phyloP scores from a whole-genome alignment of 2,113 vertebrate genomes.

The Vombatus ursinus region DNA sequence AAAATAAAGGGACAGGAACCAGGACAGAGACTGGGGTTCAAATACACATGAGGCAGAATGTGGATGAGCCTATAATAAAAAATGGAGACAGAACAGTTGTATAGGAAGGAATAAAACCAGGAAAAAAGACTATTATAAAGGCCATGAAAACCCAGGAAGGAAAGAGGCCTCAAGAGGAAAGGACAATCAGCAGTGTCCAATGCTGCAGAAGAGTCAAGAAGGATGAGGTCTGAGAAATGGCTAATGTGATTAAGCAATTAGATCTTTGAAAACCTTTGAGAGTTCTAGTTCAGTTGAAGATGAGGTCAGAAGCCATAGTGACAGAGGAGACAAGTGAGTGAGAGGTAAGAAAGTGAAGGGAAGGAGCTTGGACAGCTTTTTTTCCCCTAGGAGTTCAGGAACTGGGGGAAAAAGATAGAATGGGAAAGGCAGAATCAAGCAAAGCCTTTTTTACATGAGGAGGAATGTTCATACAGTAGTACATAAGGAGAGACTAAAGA shows the following conservation, averaged over 20 bases:
- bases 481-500: neutral
- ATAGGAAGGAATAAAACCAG: neutral
- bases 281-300: neutral
- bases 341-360: neutral
- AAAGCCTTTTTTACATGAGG: neutral
- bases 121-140: neutral
- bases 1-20: neutral
- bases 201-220: neutral
- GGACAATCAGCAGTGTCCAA: neutral
- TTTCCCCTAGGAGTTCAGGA: neutral
- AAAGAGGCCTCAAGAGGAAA: neutral
- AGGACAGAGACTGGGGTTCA: neutral
- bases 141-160: neutral
- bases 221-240: neutral
- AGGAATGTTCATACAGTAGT: neutral
- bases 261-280: neutral
- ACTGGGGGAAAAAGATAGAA: neutral
- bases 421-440: neutral
- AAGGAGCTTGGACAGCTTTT: neutral
- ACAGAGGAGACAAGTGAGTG: neutral
- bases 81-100: neutral
- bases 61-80: neutral
- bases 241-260: neutral
- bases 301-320: neutral
- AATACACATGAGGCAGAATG: neutral